phyloP scores from a whole-genome alignment of 2,113 vertebrate species.

The Prionailurus bengalensis region DNA sequence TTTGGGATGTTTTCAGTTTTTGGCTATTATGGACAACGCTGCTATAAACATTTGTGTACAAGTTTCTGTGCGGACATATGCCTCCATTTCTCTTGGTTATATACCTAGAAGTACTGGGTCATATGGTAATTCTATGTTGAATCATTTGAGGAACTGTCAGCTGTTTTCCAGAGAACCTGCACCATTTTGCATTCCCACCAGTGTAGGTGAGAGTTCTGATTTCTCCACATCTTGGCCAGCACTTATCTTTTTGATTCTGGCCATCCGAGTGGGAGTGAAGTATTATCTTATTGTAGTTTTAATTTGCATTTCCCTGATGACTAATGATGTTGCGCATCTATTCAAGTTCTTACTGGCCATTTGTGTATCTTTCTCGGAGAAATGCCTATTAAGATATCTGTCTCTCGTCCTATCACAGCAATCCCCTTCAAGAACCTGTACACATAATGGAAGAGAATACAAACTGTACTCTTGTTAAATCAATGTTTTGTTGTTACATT shows the following conservation, averaged over 20 bases:
- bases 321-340: neutral
- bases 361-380: neutral
- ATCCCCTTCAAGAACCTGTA: neutral
- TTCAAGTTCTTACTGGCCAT: neutral
- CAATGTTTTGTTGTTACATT: neutral
- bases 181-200: neutral
- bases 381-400: neutral
- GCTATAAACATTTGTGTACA: neutral
- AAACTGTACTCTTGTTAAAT: neutral
- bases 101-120: neutral
- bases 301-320: constrained; percentile 6
- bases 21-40: neutral
- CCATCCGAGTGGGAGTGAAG: neutral
- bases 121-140: neutral
- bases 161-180: neutral
- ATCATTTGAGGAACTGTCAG: neutral
- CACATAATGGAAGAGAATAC: neutral
- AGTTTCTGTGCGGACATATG: neutral
- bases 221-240: neutral
- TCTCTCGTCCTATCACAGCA: neutral
- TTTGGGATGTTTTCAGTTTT: neutral
- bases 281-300: neutral
- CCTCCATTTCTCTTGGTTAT: neutral
- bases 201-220: neutral
- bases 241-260: neutral